Base-by-base conservation (phyloP, 2,113 vertebrate species). In the Centropristis striata region DNA sequence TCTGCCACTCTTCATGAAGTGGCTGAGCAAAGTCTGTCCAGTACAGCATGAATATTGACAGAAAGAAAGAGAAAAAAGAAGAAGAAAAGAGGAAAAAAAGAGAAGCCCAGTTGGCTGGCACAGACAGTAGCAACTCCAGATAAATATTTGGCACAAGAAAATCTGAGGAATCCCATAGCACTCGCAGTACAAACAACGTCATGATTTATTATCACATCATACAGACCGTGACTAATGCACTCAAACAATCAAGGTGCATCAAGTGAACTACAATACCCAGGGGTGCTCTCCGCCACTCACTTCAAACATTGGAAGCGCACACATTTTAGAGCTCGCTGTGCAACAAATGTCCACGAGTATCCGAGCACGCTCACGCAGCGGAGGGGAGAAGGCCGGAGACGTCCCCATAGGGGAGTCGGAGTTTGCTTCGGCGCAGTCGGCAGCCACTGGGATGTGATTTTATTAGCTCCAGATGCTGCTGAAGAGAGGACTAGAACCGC, bases 191-290 rank as follows among this genome's bases (percentile, higher is more conserved):
- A 86, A 84, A 83, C 85, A 85, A 44, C 81, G 66, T 69, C 80
- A 67, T 72, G 81, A 88, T 90, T 88, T 88, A 86, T 87, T 77
- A 85, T 80, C 73, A 36, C 83, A 53, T 81, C 84, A 44, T 25
- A 39, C 87, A 73, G 73, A 83, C 47, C 71, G 66, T 81, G 86
- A 89, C 90, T 88, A 82, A 90, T 84, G 79, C 87, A 76, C 81
- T 84, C 85, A 81, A 90, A 87, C 74, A 86, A 89, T 87, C 88
- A 85, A 86, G 86, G 83, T 89, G 73, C 80, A 78, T 78, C 83
- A 49, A 61, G 70, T 54, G 51, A 75, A 73, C 84, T 70, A 80
- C 75, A 68, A 80, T 47, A 68, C 86, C 80, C 71, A 53, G 66
- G 53, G 86, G 75, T 57, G 81, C 80, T 63, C 81, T 75, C 65